A percentile compares a stretch with the other conserved stretches of the same genome.
Conservation (phyloP, 2,888 invertebrate species). For the Halictus quadricinctus region DNA sequence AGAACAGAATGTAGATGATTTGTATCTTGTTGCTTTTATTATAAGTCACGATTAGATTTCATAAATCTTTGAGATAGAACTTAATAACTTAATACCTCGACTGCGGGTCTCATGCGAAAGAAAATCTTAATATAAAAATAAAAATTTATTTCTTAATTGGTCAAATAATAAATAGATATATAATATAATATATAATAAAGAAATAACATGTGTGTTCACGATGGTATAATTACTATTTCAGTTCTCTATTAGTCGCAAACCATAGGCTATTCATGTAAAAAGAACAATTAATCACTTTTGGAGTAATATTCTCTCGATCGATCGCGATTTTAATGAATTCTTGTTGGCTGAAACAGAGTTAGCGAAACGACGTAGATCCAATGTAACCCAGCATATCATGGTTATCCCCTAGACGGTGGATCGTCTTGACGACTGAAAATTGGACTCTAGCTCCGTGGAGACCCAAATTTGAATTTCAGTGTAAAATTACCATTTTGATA, state of each 20-base stretch:
- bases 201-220: not conserved
- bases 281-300: not conserved
- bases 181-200: too few species aligned
- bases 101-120: too few species aligned
- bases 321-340: not conserved
- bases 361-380: not conserved
- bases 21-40: not conserved
- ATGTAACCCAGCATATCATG: not conserved
- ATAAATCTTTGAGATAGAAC: too few species aligned
- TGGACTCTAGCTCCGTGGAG: not conserved
- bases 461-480: not conserved
- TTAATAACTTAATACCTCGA: too few species aligned
- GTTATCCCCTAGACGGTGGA: not conserved
- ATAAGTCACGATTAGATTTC: not conserved
- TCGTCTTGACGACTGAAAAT: constrained; percentile 8
- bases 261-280: not conserved
- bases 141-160: too few species aligned
- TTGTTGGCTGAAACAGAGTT: not conserved
- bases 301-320: not conserved
- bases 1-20: not conserved
- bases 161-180: too few species aligned
- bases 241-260: not conserved
- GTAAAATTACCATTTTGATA: not conserved
- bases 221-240: not conserved
- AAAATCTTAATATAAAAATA: too few species aligned